Conservation (phyloP, 2,888 invertebrate genomes). For the Onthophagus sagittarius region DNA sequence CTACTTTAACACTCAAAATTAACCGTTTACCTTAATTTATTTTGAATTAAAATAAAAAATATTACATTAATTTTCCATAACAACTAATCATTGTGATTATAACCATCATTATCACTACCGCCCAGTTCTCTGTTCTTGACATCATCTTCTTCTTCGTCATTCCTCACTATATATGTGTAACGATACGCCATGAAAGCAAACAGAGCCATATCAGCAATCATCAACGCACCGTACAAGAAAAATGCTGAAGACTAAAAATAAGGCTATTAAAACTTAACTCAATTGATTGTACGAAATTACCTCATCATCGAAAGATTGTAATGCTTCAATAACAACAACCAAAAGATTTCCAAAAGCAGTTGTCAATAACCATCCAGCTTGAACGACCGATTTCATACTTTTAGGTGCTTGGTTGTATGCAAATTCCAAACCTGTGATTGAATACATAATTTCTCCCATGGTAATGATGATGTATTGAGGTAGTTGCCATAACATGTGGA, state of each 20-base stretch:
- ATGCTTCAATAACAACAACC: constrained; percentile 85
- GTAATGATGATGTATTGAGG: constrained; percentile 93
- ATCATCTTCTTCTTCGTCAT: constrained; percentile 34
- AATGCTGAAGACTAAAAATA: constrained; percentile 79
- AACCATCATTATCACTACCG: background rate
- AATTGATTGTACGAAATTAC: constrained; percentile 47
- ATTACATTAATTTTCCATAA: background rate
- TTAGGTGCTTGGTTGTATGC: constrained; percentile 91
- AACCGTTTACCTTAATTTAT: background rate
- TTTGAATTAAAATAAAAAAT: background rate
- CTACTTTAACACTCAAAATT: no score
- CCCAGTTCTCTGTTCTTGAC: background rate
- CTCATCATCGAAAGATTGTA: constrained; percentile 70
- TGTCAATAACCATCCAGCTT: constrained; percentile 88
- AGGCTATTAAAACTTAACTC: constrained; percentile 7
- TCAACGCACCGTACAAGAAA: constrained; percentile 80
- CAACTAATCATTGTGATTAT: background rate
- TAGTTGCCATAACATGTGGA: constrained; percentile 81
- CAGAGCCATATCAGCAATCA: constrained; percentile 77
- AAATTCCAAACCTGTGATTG: constrained; percentile 92
- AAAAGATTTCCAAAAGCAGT: constrained; percentile 91
- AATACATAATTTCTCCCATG: constrained; percentile 92
- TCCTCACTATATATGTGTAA: constrained; percentile 65
- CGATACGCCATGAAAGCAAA: constrained; percentile 76
- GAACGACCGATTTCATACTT: constrained; percentile 91